These are phyloP conservation scores for Leptopilina drosophilae DNA, from an alignment of 2,888 invertebrate genomes.

Conservation along the genomic window DNA sequence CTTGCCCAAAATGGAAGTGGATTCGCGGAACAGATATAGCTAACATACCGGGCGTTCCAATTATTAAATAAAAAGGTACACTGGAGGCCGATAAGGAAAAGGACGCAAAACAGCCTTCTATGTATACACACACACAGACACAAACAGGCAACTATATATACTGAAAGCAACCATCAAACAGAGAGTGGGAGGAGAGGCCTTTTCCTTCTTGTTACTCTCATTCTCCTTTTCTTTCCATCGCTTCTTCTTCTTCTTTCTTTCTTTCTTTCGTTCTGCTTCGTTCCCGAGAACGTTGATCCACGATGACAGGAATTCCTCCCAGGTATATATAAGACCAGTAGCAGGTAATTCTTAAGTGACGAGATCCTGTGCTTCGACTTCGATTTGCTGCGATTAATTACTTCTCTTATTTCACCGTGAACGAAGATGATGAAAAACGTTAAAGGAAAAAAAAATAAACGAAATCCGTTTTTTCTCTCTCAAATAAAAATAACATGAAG, in stretches of 20 bases:
- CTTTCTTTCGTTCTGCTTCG: slow-evolving; percentile 46
- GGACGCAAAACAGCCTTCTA: slow-evolving; percentile 58
- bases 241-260: neutral
- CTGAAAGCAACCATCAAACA: slow-evolving; percentile 40
- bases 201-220: slow-evolving; percentile 47
- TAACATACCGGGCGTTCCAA: slow-evolving; percentile 68
- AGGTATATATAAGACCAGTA: slow-evolving; percentile 58
- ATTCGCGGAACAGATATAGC: slow-evolving; percentile 67
- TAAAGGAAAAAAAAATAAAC: too few species aligned
- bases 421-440: slow-evolving; percentile 35
- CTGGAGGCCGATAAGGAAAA: slow-evolving; percentile 62
- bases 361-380: slow-evolving; percentile 46
- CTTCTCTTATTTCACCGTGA: slow-evolving; percentile 58
- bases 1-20: slow-evolving; percentile 67
- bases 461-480: too few species aligned
- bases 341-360: slow-evolving; percentile 54
- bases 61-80: slow-evolving; percentile 68
- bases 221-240: slow-evolving; percentile 40
- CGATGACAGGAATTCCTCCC: slow-evolving; percentile 69
- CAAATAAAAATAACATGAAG: too few species aligned
- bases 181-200: slow-evolving; percentile 55
- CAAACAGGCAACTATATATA: neutral
- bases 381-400: slow-evolving; percentile 65
- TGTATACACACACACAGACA: neutral
- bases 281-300: slow-evolving; percentile 67